Base-by-base conservation (phyloP, 1,140 invertebrate genomes). In the Penaeus chinensis region DNA sequence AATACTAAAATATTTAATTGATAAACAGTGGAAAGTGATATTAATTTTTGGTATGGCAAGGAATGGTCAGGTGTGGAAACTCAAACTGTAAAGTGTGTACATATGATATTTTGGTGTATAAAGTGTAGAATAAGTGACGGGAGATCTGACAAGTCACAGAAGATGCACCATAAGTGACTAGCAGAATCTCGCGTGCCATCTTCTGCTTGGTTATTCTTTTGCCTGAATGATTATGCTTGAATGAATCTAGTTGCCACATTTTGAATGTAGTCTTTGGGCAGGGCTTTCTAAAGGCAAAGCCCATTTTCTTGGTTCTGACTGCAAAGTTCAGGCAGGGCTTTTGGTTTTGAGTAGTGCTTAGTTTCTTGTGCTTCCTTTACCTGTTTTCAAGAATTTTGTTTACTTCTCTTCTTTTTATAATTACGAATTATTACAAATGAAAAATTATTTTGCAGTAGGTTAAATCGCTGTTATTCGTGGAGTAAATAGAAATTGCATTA, bases 71-170 rank as follows among this genome's bases (percentile, higher is more conserved):
- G 83, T 84, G 37, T 54, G 47, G 61, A 82, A 62, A 74, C 24
- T 78, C 32, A 61, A 74, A 84, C 84, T 88, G 82, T 79, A 79
- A 84, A 88, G 77, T 63, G 22, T 88, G 82, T 80, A 88, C 63
- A 88, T 88, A 84, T 63, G 16, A 66, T 84, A 79, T 69, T 84
- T 71, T 80, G 87, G 87, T 88, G 87, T 88, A 88, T 88, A 88
- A 88, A 88, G 82, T 88, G 76, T 88, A 88, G 87, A 77, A 79
- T 77, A 54, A 42, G 77, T 27, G 22, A n/a, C n/a, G 63, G 87
- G 85, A 66, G 84, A 86, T 86, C 77, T 87, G 86, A 83, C 81
- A 54, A 24, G 77, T 82, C 79, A 87, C 85, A 66, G 60, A 54
- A 62, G 24, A 81, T 61, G 42, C 62, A 79, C 66, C 84, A 60